Conservation (phyloP, 2,797 vertebrate species). For the Platalea minor region DNA sequence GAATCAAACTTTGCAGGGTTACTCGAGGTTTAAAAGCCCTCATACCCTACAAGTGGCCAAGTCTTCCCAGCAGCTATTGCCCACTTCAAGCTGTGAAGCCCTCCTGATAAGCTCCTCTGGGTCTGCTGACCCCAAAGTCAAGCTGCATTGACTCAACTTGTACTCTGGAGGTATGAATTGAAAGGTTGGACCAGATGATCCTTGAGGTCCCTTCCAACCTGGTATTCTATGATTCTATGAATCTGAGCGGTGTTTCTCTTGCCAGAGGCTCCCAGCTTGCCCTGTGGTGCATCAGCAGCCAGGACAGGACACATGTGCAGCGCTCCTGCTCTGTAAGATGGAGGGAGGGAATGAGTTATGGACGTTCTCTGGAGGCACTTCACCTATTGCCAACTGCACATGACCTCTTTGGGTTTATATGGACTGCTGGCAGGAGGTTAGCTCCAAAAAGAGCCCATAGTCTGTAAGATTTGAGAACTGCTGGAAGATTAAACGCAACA, state of each 20-base stretch:
- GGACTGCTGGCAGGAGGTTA: neutral
- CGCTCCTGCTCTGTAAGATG: neutral
- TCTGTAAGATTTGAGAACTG: neutral
- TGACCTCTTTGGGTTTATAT: neutral
- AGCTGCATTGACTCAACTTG: neutral
- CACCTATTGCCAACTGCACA: rapidly evolving
- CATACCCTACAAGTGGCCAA: neutral
- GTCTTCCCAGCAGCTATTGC: neutral
- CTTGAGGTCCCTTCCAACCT: too few relatives aligned
- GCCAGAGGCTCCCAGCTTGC: neutral
- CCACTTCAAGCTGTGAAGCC: neutral
- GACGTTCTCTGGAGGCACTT: neutral
- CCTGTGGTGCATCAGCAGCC: neutral
- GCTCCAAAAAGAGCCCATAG: neutral
- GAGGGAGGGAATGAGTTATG: neutral
- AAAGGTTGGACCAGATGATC: too few relatives aligned
- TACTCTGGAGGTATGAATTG: too few relatives aligned
- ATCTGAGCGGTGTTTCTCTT: neutral
- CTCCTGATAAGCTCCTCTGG: rapidly evolving
- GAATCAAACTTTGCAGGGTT: neutral
- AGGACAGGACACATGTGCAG: rapidly evolving
- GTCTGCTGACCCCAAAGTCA: neutral
- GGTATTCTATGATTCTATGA: too few relatives aligned
- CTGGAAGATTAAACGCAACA: neutral
- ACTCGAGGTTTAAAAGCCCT: neutral